A percentile compares a stretch with the other conserved stretches of the same genome.
Evolutionary conservation across 2,113 vertebrate species (phyloP).

Genomic region (Mastomys natalensis): DNA sequence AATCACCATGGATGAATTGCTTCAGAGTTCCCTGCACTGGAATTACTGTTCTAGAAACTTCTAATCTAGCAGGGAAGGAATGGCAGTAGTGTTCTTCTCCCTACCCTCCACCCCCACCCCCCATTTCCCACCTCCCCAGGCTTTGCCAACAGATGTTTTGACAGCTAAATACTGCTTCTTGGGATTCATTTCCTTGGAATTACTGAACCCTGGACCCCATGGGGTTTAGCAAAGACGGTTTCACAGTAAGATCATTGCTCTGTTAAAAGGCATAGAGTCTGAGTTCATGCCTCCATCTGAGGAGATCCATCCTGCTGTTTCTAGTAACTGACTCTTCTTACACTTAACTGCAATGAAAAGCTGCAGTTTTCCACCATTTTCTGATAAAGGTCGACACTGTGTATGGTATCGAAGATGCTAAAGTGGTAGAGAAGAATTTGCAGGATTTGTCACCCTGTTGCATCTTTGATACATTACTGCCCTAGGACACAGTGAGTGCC

Average conservation of each 20-base stretch:
- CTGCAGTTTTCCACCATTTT: conserved; percentile 11
- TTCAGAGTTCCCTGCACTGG: background rate
- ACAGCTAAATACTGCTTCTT: conserved; percentile 54
- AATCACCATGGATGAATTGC: background rate
- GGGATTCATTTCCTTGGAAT: conserved; percentile 63
- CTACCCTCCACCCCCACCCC: too few relatives aligned
- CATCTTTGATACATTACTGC: conserved; percentile 16
- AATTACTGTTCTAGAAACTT: background rate
- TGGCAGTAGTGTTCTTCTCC: background rate
- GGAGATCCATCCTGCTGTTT: background rate
- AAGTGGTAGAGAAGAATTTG: background rate
- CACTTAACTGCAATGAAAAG: conserved; percentile 25
- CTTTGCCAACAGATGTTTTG: conserved; percentile 69
- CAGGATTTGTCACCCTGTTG: background rate
- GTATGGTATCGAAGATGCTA: background rate
- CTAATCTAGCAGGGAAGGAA: background rate
- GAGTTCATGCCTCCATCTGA: background rate
- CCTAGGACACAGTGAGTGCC: background rate
- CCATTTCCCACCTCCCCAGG: background rate
- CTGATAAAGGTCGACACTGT: background rate
- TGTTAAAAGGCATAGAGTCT: conserved; percentile 43
- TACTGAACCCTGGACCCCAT: conserved; percentile 9
- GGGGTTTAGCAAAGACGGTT: conserved; percentile 32
- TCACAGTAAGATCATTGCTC: conserved; percentile 33
- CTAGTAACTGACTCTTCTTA: background rate